Conservation (phyloP, 1,140 invertebrate genomes). For the Papilio glaucus region DNA sequence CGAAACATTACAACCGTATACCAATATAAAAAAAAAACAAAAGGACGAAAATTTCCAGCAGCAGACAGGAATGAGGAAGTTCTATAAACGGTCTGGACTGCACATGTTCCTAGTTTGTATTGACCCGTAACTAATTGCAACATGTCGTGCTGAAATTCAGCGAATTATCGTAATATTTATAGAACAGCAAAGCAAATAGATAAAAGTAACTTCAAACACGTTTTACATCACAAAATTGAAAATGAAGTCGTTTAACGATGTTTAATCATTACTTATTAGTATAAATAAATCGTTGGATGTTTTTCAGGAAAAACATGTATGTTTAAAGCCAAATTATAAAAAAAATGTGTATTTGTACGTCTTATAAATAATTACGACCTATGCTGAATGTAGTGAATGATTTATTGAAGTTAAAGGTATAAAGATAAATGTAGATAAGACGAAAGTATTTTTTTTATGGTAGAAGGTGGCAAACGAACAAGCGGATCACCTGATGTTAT, state of each 20-base stretch:
- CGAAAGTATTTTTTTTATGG: no score
- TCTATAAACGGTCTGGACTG: conserved; percentile 33
- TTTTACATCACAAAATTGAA: background rate
- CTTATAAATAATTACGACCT: conserved; percentile 16
- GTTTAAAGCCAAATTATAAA: background rate
- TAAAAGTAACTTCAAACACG: background rate
- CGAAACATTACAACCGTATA: background rate
- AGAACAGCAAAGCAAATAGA: conserved; percentile 15
- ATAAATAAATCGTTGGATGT: no score
- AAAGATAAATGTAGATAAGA: no score
- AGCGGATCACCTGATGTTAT: no score
- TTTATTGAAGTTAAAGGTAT: no score
- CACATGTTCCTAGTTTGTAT: conserved; percentile 37
- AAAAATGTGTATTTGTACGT: background rate
- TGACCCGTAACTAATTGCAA: conserved; percentile 37
- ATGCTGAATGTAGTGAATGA: no score
- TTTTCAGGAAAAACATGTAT: no score
- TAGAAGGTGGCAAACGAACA: no score
- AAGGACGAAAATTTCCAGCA: background rate
- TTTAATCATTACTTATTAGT: no score
- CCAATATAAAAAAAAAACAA: conserved; percentile 12
- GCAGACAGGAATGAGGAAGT: conserved; percentile 36
- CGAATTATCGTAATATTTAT: conserved; percentile 37
- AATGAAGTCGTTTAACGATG: no score
- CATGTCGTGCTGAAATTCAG: conserved; percentile 36